Evolutionary conservation across 2,113 vertebrate genomes (phyloP).

Genomic region (Dicentrarchus labrax): DNA sequence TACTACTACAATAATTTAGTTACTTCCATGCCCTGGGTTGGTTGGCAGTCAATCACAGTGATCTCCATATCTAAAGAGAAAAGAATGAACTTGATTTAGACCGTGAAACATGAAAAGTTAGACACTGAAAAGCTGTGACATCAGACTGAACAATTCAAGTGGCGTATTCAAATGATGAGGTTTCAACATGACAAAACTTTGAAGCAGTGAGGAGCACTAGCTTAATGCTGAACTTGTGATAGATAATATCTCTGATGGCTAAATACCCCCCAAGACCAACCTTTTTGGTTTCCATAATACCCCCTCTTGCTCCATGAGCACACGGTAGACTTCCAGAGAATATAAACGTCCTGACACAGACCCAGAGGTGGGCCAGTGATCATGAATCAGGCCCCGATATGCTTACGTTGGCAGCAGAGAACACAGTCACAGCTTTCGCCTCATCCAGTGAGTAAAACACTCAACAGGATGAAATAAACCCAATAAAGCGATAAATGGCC

Average conservation of each 20-base stretch:
- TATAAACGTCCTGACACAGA: background rate
- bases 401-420: slow-evolving; percentile 2
- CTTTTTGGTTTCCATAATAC: background rate
- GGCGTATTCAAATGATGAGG: background rate
- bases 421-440: background rate
- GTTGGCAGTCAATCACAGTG: no score
- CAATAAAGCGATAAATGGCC: background rate
- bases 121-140: no score
- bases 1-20: no score
- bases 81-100: no score
- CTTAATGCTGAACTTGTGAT: background rate
- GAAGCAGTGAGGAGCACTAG: background rate
- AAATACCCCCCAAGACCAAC: background rate
- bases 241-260: background rate
- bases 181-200: background rate
- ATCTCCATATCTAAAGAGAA: no score
- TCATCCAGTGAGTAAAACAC: background rate
- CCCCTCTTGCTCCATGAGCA: background rate
- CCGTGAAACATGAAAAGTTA: no score
- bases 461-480: background rate
- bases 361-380: background rate
- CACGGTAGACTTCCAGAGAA: slow-evolving; percentile 16
- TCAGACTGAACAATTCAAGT: background rate
- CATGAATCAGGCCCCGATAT: background rate
- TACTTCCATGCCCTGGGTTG: no score